Percentiles rank a stretch among this genome's conserved stretches.
phyloP scores from a whole-genome alignment of 1,140 invertebrate genomes.

The Apis laboriosa region DNA sequence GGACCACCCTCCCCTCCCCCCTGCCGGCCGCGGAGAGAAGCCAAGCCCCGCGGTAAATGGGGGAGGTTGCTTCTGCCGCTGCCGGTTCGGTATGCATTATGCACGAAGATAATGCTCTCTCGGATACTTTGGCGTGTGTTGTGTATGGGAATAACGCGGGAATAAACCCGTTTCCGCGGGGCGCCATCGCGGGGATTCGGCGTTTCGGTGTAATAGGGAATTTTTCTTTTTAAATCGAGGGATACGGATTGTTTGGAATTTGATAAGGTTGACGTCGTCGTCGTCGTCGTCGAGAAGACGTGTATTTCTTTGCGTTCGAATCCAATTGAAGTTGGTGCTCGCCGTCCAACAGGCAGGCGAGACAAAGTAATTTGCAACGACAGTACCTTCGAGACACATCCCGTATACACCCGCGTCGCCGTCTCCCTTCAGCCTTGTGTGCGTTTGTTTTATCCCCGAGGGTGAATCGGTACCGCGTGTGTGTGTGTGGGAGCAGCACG shows the following conservation, averaged over 20 bases:
- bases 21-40: slow-evolving; percentile 51
- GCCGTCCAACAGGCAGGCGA: slow-evolving; percentile 32
- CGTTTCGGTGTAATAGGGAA: background rate
- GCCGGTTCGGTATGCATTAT: slow-evolving; percentile 79
- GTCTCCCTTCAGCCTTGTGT: background rate
- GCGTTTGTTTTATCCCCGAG: slow-evolving; percentile 45
- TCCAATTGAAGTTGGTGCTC: slow-evolving; percentile 32
- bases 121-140: slow-evolving; percentile 77
- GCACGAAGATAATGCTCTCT: slow-evolving; percentile 81
- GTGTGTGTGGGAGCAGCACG: background rate
- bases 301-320: slow-evolving; percentile 29
- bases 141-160: slow-evolving; percentile 79
- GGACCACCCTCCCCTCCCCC: slow-evolving; percentile 7
- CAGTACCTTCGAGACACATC: slow-evolving; percentile 29
- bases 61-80: slow-evolving; percentile 58
- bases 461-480: slow-evolving; percentile 54
- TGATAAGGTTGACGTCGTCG: too few relatives aligned
- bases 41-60: slow-evolving; percentile 58
- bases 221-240: too few relatives aligned
- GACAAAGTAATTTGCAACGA: slow-evolving; percentile 62
- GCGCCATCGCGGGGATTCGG: slow-evolving; percentile 47
- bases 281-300: background rate
- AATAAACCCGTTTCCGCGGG: slow-evolving; percentile 55
- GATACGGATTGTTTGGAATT: too few relatives aligned
- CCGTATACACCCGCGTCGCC: slow-evolving; percentile 16